Percentiles rank a stretch among this genome's conserved stretches.
Conservation (phyloP, 2,113 vertebrate species). For the Oostethus manadensis region DNA sequence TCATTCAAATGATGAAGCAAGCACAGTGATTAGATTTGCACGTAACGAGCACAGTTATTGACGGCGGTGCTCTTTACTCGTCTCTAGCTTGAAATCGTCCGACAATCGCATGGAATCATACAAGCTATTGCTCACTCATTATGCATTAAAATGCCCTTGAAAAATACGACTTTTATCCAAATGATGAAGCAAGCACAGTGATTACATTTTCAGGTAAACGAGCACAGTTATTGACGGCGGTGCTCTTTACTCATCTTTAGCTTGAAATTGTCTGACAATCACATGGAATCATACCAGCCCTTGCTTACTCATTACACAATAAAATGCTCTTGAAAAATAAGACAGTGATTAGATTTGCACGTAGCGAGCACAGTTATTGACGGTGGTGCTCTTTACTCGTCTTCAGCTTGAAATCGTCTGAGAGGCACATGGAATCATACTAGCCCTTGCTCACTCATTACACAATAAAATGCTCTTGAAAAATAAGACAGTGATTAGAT, state of each 20-base stretch:
- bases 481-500: conserved; percentile 30
- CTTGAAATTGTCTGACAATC: background rate
- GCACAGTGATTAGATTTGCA: conserved; percentile 17
- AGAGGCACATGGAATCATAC: too few species aligned
- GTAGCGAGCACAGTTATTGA: conserved; percentile 24
- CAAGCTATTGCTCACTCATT: conserved; percentile 36
- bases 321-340: conserved; percentile 32
- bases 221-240: conserved; percentile 12
- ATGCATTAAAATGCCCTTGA: conserved; percentile 34
- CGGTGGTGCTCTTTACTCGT: conserved; percentile 10
- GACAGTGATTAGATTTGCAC: conserved; percentile 20
- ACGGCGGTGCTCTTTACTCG: conserved; percentile 12
- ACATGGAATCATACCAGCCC: too few species aligned
- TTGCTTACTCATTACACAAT: conserved; percentile 45
- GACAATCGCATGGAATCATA: too few species aligned
- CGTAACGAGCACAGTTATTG: conserved; percentile 24
- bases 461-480: conserved; percentile 30
- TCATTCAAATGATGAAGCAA: conserved; percentile 26
- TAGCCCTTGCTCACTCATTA: conserved; percentile 39
- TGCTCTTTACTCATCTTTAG: conserved; percentile 5
- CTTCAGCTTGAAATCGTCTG: background rate
- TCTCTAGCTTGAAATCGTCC: conserved; percentile 1
- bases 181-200: conserved; percentile 27
- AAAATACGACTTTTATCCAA: conserved; percentile 21
- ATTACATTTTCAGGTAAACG: conserved; percentile 25